Evolutionary conservation across 1,140 invertebrate species (phyloP), one percentile per base, ranked within the genome.

Genomic region (Hestina assimilis): DNA sequence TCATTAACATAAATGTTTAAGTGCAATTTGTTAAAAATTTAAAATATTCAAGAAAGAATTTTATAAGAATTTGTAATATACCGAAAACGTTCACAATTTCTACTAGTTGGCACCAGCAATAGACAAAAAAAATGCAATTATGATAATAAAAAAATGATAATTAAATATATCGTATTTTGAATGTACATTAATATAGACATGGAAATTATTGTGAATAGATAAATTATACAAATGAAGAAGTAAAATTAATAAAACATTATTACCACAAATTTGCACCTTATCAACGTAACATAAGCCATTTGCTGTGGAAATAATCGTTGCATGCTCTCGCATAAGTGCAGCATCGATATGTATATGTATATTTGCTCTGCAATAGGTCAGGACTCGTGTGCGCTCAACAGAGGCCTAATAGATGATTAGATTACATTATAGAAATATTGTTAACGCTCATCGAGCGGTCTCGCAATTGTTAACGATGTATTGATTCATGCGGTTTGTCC

Each of bases 391-490:
- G 47, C 60, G 55, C 21, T 59, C 26, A 42, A 42, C 35, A 46
- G 29, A 56, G 45, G 42, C 54, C 59, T 63, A 63, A 66, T 66
- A 54, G 54, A 54, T 63, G 33, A 66, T 61, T 57, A 66, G 50
- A 62, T 62, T 61, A 38, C 38, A 53, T 52, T 57, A 59, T 59
- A 64, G 56, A 64, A 59, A 53, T 59, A 59, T 41, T 53, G 45
- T 43, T 26, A 50, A 51, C 46, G 46, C 35, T 52, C 54, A 52
- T 60, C 63, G 54, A 29, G 45, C 42, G 29, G 45, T 33, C 66
- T 61, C 54, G 60, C 55, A 63, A 65, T 61, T 63, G 59, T 59
- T 58, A 50, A 66, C 67, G 45, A 53, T 50, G 53, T 46, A 65
- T 19, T 57, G 62, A 60, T 65, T 62, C 45, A 33, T 47, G 45